Base-by-base conservation (phyloP, 2,888 invertebrate genomes). In the Dichetophora obliterata region DNA sequence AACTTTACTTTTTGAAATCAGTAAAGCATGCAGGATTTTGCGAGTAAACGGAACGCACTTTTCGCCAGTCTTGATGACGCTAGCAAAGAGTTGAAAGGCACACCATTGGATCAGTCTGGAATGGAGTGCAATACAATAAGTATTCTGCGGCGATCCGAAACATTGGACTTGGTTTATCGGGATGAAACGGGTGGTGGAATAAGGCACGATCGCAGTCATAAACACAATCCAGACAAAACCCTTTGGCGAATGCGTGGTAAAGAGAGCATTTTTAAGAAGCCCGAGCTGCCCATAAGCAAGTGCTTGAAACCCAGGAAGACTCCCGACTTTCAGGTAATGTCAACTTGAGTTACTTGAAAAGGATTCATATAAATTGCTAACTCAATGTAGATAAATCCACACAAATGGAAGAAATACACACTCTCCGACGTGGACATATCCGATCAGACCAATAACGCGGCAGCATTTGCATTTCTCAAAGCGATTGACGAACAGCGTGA, bases 351-450 rank as follows among this genome's bases (percentile, higher is more conserved):
- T 31, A 52, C 22, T 57, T 54, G 16, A 27, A 19, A 43, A 2
- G 6, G 0, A 43, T 11, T 1, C 11, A 14, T 43, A 43, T 43
- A 11, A 37, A 14, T 5, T 52, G 34, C 1, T 50, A 71, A 16
- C 6, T 72, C 0, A 16, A 34, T 68, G 80, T 91, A 93, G 84
- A 92, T 92, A 80, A 93, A 96, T 89, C 96, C 96, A 16, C 92
- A 94, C 78, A 95, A 94, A 85, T 96, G 95, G 95, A 93, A 92
- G 14, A 94, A 93, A 84, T 96, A 97, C 84, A 93, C 93, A 19
- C 88, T 97, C 22, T 93, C 92, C 34, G 95, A 96, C 91, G 95
- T 96, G 3, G 95, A 95, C 84, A 93, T 95, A 90, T 94, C 95
- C 0, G 95, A 96, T 76, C 91, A 91, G 73, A 93, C 93, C 59